Evolutionary conservation across 2,113 vertebrate genomes (phyloP).

Genomic region (Taxidea taxus): DNA sequence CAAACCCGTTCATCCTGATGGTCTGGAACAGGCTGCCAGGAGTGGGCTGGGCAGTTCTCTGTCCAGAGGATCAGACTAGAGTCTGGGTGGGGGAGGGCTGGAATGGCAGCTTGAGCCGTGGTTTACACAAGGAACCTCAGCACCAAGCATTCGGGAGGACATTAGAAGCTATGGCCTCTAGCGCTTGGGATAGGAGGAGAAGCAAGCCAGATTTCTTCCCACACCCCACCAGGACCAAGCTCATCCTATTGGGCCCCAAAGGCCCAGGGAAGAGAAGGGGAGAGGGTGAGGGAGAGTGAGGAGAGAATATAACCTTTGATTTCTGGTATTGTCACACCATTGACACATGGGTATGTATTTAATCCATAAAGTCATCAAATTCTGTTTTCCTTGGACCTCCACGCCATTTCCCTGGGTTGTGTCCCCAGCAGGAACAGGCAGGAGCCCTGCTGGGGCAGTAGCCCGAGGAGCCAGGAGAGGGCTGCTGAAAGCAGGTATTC

Average conservation of each 20-base stretch:
- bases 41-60: neutral
- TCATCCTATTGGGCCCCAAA: neutral
- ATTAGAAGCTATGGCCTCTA: neutral
- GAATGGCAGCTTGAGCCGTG: neutral
- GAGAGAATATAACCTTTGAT: neutral
- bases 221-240: neutral
- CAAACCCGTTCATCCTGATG: slow-evolving; percentile 68
- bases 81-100: neutral
- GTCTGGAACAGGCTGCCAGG: neutral
- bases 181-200: neutral
- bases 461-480: neutral
- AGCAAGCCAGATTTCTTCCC: neutral
- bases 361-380: neutral
- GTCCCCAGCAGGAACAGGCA: neutral
- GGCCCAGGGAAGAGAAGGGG: too few relatives aligned
- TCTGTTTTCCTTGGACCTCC: neutral
- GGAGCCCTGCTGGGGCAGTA: accelerated
- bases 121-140: neutral
- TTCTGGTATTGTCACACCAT: neutral
- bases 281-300: neutral
- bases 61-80: neutral
- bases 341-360: neutral
- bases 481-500: neutral
- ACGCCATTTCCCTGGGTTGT: neutral
- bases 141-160: neutral